These are phyloP conservation scores for Araneus ventricosus DNA, from an alignment of 1,140 invertebrate species.

Conservation along the genomic window DNA sequence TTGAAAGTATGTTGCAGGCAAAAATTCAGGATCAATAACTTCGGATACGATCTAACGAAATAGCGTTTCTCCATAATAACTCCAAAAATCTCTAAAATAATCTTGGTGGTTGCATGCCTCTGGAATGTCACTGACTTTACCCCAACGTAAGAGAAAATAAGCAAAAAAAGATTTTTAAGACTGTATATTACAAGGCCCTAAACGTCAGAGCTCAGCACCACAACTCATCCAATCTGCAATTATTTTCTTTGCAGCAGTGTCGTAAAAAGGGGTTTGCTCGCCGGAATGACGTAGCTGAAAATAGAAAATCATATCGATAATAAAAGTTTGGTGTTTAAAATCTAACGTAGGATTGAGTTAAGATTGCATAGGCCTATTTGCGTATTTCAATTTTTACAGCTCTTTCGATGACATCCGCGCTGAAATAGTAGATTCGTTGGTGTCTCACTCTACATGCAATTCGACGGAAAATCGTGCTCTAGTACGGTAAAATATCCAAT, in stretches of 20 bases:
- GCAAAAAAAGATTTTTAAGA: conserved; percentile 18
- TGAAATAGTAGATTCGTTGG: background rate
- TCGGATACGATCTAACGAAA: background rate
- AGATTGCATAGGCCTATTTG: background rate
- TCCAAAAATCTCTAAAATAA: background rate
- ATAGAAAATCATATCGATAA: background rate
- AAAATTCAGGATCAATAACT: background rate
- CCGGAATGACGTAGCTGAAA: background rate
- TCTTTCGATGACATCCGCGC: background rate
- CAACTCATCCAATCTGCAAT: conserved; percentile 16
- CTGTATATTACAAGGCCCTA: conserved; percentile 13
- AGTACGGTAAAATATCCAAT: conserved; percentile 6
- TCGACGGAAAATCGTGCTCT: background rate
- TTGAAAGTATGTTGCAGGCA: background rate
- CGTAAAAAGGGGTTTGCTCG: background rate
- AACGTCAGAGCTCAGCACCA: background rate
- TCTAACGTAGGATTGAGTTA: background rate
- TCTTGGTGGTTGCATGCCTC: background rate
- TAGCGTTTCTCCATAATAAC: background rate
- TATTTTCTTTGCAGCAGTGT: background rate
- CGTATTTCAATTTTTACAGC: background rate
- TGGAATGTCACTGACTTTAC: background rate
- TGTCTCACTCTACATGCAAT: background rate
- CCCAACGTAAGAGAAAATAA: background rate
- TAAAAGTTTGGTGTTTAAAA: conserved; percentile 6